Evolutionary conservation across 1,140 invertebrate genomes (phyloP).

Genomic region (Venustaconcha ellipsiformis): DNA sequence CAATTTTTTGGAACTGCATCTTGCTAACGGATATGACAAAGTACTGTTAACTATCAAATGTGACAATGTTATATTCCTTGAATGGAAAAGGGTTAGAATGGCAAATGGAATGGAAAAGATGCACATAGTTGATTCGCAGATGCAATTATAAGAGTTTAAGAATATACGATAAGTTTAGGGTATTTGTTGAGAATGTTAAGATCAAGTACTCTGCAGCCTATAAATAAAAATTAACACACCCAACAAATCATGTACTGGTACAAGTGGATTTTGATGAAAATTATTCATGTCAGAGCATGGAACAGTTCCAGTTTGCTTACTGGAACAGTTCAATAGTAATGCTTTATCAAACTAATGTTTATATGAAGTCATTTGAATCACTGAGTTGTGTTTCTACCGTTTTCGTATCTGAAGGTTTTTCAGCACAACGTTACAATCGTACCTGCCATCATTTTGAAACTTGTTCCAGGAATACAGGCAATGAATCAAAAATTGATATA

Average conservation of each 20-base stretch:
- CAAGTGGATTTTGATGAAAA: conserved; percentile 28
- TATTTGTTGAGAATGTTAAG: conserved; percentile 11
- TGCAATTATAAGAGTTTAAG: conserved; percentile 7
- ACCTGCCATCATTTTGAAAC: conserved; percentile 1
- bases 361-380: not conserved
- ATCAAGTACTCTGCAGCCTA: conserved; percentile 4
- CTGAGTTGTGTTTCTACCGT: not conserved
- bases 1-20: conserved; percentile 1
- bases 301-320: conserved; percentile 17
- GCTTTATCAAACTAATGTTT: conserved; percentile 7
- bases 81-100: conserved; percentile 19
- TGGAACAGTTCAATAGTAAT: conserved; percentile 6
- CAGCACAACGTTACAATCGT: conserved; percentile 15
- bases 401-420: not conserved
- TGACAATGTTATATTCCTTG: conserved; percentile 10
- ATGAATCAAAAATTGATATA: not conserved
- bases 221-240: conserved; percentile 17
- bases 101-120: not conserved
- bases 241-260: conserved; percentile 4
- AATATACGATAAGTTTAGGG: not conserved
- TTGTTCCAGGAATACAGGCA: not conserved
- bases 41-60: not conserved
- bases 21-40: not conserved
- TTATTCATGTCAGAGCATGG: conserved; percentile 6
- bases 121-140: conserved; percentile 1